Evolutionary conservation across 2,797 vertebrate genomes (phyloP), one percentile per base, ranked within the genome.

Genomic region (Microctenopoma stevenorrisi): DNA sequence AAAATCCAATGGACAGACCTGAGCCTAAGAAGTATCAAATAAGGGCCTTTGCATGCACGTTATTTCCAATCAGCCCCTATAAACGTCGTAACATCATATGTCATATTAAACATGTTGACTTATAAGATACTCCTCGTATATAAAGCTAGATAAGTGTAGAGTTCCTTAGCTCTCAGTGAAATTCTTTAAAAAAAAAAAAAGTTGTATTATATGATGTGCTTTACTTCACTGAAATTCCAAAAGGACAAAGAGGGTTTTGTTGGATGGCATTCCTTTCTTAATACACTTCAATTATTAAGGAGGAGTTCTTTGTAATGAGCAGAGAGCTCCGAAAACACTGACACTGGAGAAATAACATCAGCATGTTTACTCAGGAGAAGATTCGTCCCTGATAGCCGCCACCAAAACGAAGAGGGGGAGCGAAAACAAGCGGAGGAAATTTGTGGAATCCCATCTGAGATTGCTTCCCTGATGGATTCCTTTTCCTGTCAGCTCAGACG

Each of bases 401-500:
- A 43, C 62, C 11, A 89, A 94, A 93, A 90, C 80, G 85, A 90
- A 86, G 82, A 85, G 74, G 66, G 79, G 81, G 84, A 77, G 77
- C 88, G 84, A 90, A 92, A 93, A 93, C 86, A 92, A 93, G 88
- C 81, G 83, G 81, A 93, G 89, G 91, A 94, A 92, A 94, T 94
- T 93, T 94, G 92, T 92, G 88, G 91, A 94, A 94, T 93, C 93
- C 91, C 92, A 93, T 94, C 88, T 93, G 93, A 94, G 92, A 94
- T 90, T 88, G 89, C 84, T 91, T 95, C 93, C 94, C 94, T 93
- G 87, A 94, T 93, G 94, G 89, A 93, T 93, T 94, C 89, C 82
- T 91, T 88, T 92, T 92, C 91, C 93, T 93, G 94, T 94, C 94
- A 94, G 92, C 90, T 93, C 85, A 91, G 87, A 95, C 88, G 85